A percentile compares a stretch with the other conserved stretches of the same genome.
phyloP scores from a whole-genome alignment of 2,888 invertebrate genomes.

The Eilema griseolum region DNA sequence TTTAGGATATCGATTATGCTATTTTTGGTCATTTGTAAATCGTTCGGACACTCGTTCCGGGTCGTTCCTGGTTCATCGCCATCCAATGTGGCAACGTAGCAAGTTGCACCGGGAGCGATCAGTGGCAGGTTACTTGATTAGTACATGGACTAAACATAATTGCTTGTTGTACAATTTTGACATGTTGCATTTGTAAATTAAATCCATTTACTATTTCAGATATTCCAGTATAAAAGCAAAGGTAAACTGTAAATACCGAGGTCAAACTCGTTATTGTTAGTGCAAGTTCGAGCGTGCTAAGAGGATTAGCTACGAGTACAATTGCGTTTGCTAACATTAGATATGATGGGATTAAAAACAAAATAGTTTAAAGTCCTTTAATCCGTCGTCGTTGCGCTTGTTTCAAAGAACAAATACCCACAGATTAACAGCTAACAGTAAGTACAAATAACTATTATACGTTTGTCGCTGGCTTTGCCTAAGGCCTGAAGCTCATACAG shows the following conservation, averaged over 20 bases:
- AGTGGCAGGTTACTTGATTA: too few species aligned
- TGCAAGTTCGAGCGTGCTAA: background rate
- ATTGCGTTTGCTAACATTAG: background rate
- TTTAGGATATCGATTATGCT: background rate
- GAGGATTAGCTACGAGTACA: background rate
- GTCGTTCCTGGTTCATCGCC: too few species aligned
- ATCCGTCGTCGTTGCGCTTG: background rate
- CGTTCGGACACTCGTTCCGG: too few species aligned
- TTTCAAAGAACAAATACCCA: background rate
- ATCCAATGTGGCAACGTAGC: too few species aligned
- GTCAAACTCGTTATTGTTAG: background rate
- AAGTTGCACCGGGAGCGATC: too few species aligned
- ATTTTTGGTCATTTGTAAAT: too few species aligned
- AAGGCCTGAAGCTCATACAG: conserved; percentile 31
- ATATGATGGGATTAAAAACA: background rate
- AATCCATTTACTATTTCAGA: background rate
- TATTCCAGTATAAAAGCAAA: background rate
- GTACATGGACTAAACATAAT: too few species aligned
- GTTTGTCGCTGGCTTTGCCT: conserved; percentile 33
- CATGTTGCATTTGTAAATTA: too few species aligned
- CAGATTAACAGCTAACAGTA: conserved; percentile 9
- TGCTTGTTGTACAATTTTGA: too few species aligned
- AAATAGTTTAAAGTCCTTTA: background rate
- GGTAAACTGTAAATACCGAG: background rate
- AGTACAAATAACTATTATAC: conserved; percentile 42